Percentiles rank a stretch among this genome's conserved stretches.
Evolutionary conservation across 2,888 invertebrate genomes (phyloP).

Genomic region (Pseudococcus viburni): DNA sequence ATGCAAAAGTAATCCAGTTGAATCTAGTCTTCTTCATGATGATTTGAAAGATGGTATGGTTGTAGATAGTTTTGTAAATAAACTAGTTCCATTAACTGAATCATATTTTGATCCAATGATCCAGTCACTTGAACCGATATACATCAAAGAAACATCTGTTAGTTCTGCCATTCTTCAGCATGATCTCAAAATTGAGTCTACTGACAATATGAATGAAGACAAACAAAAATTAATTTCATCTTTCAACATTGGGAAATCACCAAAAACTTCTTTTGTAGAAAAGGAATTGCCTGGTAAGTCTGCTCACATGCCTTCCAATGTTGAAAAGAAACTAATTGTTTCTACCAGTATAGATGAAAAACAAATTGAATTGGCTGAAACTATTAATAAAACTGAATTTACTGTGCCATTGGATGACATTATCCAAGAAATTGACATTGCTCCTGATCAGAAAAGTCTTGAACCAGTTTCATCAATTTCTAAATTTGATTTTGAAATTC

Average conservation of each 20-base stretch:
- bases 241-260: background rate
- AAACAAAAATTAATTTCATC: background rate
- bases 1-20: too few relatives aligned
- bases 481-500: too few relatives aligned
- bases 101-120: background rate
- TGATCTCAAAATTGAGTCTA: background rate
- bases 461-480: background rate
- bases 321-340: background rate
- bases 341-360: background rate
- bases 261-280: background rate
- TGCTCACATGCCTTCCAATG: background rate
- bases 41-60: background rate
- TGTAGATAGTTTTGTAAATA: background rate
- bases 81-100: background rate
- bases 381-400: background rate
- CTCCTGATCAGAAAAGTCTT: background rate
- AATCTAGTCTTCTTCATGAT: too few relatives aligned
- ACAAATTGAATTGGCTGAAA: background rate
- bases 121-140: background rate
- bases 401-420: background rate
- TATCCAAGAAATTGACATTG: background rate
- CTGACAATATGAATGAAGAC: background rate
- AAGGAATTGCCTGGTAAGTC: background rate
- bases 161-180: background rate
- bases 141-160: background rate